These are phyloP conservation scores for Agrochola lota DNA, from an alignment of 2,888 invertebrate species.

Conservation along the genomic window DNA sequence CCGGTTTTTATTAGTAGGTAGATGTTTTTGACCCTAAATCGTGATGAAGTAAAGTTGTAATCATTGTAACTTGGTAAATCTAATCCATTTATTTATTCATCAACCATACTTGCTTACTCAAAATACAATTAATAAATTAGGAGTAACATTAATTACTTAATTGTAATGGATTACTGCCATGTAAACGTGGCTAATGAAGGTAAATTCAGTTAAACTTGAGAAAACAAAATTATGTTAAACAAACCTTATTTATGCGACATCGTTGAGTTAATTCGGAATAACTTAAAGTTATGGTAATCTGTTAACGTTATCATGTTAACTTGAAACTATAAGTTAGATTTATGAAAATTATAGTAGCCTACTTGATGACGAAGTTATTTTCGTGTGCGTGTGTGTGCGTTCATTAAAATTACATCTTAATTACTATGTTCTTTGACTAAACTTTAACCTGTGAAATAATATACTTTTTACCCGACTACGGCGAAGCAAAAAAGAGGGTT, in stretches of 20 bases:
- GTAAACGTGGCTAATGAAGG: constrained; percentile 53
- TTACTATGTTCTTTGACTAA: not conserved
- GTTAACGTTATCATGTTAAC: constrained; percentile 47
- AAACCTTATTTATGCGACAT: constrained; percentile 57
- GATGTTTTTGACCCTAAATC: not conserved
- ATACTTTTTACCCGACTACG: too few relatives aligned
- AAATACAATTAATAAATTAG: constrained; percentile 54
- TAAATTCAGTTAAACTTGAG: constrained; percentile 58
- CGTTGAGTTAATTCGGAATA: constrained; percentile 52
- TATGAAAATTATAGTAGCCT: constrained; percentile 27
- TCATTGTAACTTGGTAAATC: not conserved
- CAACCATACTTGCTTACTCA: constrained; percentile 18
- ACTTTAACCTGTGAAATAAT: not conserved
- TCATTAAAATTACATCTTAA: not conserved
- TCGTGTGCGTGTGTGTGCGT: not conserved
- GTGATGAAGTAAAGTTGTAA: not conserved
- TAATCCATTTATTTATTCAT: constrained; percentile 38
- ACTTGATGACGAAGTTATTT: constrained; percentile 20
- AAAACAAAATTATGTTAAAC: constrained; percentile 62
- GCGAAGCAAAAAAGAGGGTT: too few relatives aligned
- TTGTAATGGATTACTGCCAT: constrained; percentile 59
- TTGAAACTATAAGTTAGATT: constrained; percentile 49
- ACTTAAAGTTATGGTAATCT: constrained; percentile 59
- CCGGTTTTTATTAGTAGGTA: not conserved
- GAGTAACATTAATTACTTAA: constrained; percentile 49